These are phyloP conservation scores for Minunthozetes semirufus DNA, from an alignment of 2,888 invertebrate species.

Conservation along the genomic window DNA sequence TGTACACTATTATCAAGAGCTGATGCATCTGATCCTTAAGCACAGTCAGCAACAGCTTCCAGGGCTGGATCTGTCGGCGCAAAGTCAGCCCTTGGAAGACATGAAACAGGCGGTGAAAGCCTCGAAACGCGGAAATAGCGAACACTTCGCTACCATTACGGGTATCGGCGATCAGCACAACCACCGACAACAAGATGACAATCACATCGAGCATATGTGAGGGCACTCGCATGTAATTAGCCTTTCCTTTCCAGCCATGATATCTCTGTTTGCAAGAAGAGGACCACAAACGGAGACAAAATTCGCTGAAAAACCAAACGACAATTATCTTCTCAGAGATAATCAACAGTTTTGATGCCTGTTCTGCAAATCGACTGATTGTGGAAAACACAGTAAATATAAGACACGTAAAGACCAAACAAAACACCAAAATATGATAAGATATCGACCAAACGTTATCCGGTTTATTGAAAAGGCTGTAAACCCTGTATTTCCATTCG, in stretches of 20 bases:
- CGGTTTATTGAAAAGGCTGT: no score
- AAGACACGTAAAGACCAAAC: no score
- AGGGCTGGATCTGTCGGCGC: conserved; percentile 21
- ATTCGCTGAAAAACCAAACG: conserved; percentile 3
- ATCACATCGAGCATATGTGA: not conserved
- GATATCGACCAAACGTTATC: no score
- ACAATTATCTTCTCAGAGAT: not conserved
- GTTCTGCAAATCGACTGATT: not conserved
- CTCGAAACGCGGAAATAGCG: conserved; percentile 28
- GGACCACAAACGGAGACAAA: conserved; percentile 15
- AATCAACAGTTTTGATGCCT: not conserved
- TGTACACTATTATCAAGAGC: conserved; percentile 25
- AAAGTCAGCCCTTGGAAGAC: conserved; percentile 18
- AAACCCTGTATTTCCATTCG: no score
- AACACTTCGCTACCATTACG: conserved; percentile 15
- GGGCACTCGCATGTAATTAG: not conserved
- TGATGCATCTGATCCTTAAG: conserved; percentile 20
- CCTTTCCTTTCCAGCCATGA: not conserved
- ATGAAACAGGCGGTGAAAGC: conserved; percentile 31
- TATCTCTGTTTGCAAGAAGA: conserved; percentile 2
- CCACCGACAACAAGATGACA: not conserved
- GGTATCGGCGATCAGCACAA: not conserved
- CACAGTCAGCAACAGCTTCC: conserved; percentile 14
- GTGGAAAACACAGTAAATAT: no score
- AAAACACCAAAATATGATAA: no score